phyloP scores from a whole-genome alignment of 37 sponge, comb jelly and placozoan genomes.

The Halisarca cf. caerulea region DNA sequence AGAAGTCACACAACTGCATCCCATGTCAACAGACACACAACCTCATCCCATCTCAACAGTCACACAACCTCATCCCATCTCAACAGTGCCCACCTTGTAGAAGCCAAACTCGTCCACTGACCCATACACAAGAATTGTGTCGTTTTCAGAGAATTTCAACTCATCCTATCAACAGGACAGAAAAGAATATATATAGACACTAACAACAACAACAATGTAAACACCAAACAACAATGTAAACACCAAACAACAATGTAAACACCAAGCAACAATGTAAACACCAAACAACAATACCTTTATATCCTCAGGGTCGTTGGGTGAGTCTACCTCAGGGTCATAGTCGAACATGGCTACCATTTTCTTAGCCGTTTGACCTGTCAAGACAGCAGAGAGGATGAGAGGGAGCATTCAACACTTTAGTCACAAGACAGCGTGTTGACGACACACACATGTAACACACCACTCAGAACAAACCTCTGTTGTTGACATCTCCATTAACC shows the following conservation, averaged over 20 bases:
- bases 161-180: constrained; percentile 39
- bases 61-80: not conserved
- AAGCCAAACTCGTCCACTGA: constrained; percentile 51
- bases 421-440: too few species aligned
- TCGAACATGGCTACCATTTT: constrained; percentile 52
- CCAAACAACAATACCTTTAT: not conserved
- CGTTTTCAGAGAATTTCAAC: constrained; percentile 52
- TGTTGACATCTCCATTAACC: not conserved
- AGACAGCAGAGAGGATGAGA: constrained; percentile 7
- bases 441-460: not conserved
- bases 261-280: not conserved
- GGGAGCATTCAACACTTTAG: not conserved
- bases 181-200: too few species aligned
- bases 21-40: too few species aligned
- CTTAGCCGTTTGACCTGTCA: constrained; percentile 9
- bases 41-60: too few species aligned
- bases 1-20: too few species aligned
- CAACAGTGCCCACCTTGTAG: constrained; percentile 21
- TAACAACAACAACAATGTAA: too few species aligned
- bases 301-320: constrained; percentile 48
- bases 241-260: not conserved
- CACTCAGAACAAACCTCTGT: not conserved
- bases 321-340: constrained; percentile 56
- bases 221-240: too few species aligned
- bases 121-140: constrained; percentile 59